Percentiles rank a stretch among this genome's conserved stretches.
Evolutionary conservation across 2,888 invertebrate species (phyloP).

Genomic region (Epicampocera succincta): DNA sequence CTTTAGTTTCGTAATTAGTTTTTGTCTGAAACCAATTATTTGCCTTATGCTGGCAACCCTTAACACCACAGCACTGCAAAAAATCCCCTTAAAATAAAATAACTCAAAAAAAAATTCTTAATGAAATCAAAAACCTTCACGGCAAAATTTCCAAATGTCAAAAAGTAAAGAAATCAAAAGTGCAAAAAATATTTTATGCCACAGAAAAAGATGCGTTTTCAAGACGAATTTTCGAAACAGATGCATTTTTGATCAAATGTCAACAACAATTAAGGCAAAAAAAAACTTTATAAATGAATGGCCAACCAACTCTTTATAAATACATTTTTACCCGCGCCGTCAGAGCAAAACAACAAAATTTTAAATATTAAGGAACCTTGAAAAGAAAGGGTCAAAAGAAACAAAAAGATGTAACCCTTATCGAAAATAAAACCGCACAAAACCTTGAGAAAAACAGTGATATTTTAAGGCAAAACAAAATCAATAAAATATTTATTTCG

Average conservation of each 20-base stretch:
- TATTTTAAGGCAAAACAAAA: neutral
- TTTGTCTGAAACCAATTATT: too few relatives aligned
- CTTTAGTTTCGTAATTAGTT: too few relatives aligned
- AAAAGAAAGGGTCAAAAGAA: slow-evolving; percentile 49
- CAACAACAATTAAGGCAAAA: slow-evolving; percentile 63
- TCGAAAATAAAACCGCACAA: neutral
- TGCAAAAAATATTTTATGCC: slow-evolving; percentile 25
- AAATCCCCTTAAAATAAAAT: neutral
- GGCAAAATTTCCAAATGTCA: neutral
- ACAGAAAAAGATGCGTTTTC: slow-evolving; percentile 64
- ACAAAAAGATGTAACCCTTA: slow-evolving; percentile 23
- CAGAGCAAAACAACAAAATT: slow-evolving; percentile 22
- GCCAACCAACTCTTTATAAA: neutral
- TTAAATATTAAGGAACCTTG: neutral
- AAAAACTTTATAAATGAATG: slow-evolving; percentile 14
- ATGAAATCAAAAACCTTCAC: slow-evolving; percentile 14
- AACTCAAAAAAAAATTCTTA: slow-evolving; percentile 38
- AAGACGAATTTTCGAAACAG: slow-evolving; percentile 48
- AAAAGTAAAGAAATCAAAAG: slow-evolving; percentile 59
- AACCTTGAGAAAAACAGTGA: neutral
- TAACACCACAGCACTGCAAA: slow-evolving; percentile 19
- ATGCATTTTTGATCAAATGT: slow-evolving; percentile 67
- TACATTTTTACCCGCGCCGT: slow-evolving; percentile 3
- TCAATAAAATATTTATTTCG: slow-evolving; percentile 6
- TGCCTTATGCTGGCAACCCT: slow-evolving; percentile 47